Conservation (phyloP, 2,113 vertebrate genomes). For the Theropithecus gelada region DNA sequence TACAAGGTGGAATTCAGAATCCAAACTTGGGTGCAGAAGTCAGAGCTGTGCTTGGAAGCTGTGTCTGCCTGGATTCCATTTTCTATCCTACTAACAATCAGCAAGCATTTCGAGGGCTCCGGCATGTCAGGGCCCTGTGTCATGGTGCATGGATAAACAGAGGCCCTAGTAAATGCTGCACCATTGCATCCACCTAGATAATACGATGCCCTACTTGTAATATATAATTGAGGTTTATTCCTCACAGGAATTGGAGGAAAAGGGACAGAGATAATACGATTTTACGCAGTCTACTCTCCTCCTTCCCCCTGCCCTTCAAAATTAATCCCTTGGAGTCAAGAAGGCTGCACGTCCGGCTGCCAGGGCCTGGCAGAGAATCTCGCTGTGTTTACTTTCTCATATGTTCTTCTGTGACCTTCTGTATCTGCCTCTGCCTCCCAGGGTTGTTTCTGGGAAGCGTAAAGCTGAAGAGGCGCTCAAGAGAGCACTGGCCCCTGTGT, state of each 20-base stretch:
- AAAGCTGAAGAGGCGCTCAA: not conserved
- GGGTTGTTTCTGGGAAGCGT: slow-evolving; percentile 47
- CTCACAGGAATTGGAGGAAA: not conserved
- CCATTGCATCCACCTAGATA: too few relatives aligned
- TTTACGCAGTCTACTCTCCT: not conserved
- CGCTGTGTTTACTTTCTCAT: slow-evolving; percentile 60
- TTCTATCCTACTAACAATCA: accelerated
- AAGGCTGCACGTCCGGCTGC: not conserved
- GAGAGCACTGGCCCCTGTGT: not conserved
- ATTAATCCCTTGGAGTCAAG: not conserved
- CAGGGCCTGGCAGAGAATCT: not conserved
- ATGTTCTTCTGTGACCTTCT: not conserved
- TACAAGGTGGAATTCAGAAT: not conserved
- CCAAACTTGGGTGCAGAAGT: accelerated
- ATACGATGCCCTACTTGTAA: not conserved
- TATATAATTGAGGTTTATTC: not conserved
- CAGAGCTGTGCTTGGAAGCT: not conserved
- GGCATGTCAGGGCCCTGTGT: not conserved
- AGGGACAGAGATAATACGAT: not conserved
- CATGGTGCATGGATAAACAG: not conserved
- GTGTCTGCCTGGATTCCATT: not conserved
- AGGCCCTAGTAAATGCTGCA: accelerated
- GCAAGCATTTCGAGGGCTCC: accelerated
- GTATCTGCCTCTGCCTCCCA: not conserved
- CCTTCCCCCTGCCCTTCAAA: not conserved